These are phyloP conservation scores for Engraulis encrasicolus DNA, from an alignment of 2,113 vertebrate genomes.

Conservation along the genomic window DNA sequence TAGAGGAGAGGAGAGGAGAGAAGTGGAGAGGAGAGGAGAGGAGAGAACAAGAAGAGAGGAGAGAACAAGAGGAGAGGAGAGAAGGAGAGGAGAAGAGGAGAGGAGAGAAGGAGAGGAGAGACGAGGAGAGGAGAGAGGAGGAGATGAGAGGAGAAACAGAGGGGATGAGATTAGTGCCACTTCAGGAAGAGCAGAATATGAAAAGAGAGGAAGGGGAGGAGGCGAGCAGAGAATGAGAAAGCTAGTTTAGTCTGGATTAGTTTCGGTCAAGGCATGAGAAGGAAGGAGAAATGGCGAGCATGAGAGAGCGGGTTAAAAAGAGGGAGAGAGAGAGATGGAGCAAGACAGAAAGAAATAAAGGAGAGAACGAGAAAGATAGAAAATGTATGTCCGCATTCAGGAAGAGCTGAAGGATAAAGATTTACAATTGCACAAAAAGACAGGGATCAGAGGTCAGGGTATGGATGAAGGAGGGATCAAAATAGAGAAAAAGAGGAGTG, in stretches of 20 bases:
- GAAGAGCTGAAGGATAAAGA: conserved; percentile 9
- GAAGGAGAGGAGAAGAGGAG: conserved; percentile 52
- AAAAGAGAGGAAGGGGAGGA: conserved; percentile 13
- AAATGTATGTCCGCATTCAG: neutral
- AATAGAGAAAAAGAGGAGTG: no score
- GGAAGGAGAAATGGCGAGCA: conserved; percentile 32
- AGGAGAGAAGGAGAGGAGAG: conserved; percentile 54
- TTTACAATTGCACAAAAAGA: neutral
- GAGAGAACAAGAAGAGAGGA: no score
- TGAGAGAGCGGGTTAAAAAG: conserved; percentile 52
- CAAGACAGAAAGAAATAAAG: neutral
- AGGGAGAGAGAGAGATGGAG: conserved; percentile 15
- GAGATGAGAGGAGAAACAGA: conserved; percentile 65
- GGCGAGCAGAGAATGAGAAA: neutral
- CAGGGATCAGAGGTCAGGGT: no score
- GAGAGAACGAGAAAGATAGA: neutral
- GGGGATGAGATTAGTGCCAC: conserved; percentile 80
- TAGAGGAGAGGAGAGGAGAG: neutral
- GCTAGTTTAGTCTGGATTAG: conserved; percentile 72
- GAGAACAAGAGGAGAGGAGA: conserved; percentile 24
- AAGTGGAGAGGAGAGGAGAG: no score
- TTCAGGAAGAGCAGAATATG: conserved; percentile 75
- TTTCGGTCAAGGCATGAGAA: conserved; percentile 59
- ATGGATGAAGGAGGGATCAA: no score
- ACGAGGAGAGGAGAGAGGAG: conserved; percentile 55